Evolutionary conservation across 2,888 invertebrate genomes (phyloP).

Genomic region (Chrysolina haemoptera): DNA sequence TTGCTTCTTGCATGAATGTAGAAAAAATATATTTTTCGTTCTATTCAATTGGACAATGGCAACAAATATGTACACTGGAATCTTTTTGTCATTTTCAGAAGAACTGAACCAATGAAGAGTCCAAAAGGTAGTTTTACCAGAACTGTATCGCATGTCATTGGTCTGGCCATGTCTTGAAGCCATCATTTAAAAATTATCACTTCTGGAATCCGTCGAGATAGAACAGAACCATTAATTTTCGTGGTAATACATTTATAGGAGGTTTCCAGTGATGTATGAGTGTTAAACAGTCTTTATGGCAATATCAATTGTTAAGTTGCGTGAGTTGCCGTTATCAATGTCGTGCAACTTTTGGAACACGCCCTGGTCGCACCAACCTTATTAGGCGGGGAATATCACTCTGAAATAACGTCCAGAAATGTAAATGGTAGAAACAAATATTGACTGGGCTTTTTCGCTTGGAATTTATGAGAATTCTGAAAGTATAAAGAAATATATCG

Average conservation of each 20-base stretch:
- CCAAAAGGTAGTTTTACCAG: not conserved
- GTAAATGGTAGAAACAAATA: not conserved
- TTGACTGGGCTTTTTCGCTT: not conserved
- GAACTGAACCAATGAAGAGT: not conserved
- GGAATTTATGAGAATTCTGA: not conserved
- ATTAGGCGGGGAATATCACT: conserved; percentile 20
- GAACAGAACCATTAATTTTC: conserved; percentile 50
- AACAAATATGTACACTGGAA: too few relatives aligned
- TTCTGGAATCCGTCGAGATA: conserved; percentile 37
- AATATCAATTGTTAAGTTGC: conserved; percentile 61
- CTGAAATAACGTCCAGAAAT: not conserved
- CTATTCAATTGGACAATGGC: too few relatives aligned
- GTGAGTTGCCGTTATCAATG: conserved; percentile 58
- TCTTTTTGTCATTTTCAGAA: too few relatives aligned
- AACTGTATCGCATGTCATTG: conserved; percentile 4
- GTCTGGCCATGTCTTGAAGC: not conserved
- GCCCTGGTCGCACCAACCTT: conserved; percentile 44
- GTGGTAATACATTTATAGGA: conserved; percentile 57
- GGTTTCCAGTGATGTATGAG: conserved; percentile 57
- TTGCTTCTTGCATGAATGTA: too few relatives aligned
- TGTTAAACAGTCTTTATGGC: conserved; percentile 58
- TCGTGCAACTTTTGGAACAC: conserved; percentile 49
- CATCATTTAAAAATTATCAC: conserved; percentile 35
- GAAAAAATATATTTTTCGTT: too few relatives aligned
- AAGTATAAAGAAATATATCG: too few relatives aligned